Conservation (phyloP, 2,888 invertebrate genomes). For the Chouioia cunea region DNA sequence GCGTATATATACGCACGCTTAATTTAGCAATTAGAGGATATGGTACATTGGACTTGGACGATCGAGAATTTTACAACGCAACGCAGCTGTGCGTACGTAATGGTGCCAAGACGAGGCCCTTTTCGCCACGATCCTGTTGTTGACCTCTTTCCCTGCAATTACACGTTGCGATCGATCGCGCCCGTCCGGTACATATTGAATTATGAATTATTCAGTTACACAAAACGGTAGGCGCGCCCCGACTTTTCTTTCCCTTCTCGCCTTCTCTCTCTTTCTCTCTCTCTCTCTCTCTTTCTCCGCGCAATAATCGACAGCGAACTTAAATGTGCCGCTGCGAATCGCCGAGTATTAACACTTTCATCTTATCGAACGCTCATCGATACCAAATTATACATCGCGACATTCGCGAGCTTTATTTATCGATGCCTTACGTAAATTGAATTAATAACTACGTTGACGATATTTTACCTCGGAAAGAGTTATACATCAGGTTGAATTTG, state of each 20-base stretch:
- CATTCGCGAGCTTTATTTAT: slow-evolving; percentile 2
- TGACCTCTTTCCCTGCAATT: slow-evolving; percentile 34
- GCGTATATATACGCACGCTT: background rate
- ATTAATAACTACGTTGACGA: slow-evolving; percentile 27
- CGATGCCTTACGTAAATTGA: slow-evolving; percentile 23
- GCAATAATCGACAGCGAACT: no score
- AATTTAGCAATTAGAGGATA: slow-evolving; percentile 24
- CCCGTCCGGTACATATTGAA: slow-evolving; percentile 25
- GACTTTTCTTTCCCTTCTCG: background rate
- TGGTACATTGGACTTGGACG: slow-evolving; percentile 3
- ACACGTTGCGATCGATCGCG: slow-evolving; percentile 24
- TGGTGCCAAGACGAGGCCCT: background rate
- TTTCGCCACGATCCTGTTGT: background rate
- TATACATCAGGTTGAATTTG: slow-evolving; percentile 29
- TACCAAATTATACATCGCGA: background rate
- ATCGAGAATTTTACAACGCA: slow-evolving; percentile 1
- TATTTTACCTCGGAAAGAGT: slow-evolving; percentile 25
- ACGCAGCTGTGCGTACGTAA: background rate
- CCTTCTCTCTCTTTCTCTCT: background rate
- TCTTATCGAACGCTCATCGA: slow-evolving; percentile 27
- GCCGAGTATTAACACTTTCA: slow-evolving; percentile 38
- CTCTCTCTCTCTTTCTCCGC: background rate
- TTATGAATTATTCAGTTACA: slow-evolving; percentile 43
- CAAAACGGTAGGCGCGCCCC: slow-evolving; percentile 20
- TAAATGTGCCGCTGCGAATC: slow-evolving; percentile 1